Conservation (phyloP, 1,140 invertebrate genomes). For the Colletes latitarsis region DNA sequence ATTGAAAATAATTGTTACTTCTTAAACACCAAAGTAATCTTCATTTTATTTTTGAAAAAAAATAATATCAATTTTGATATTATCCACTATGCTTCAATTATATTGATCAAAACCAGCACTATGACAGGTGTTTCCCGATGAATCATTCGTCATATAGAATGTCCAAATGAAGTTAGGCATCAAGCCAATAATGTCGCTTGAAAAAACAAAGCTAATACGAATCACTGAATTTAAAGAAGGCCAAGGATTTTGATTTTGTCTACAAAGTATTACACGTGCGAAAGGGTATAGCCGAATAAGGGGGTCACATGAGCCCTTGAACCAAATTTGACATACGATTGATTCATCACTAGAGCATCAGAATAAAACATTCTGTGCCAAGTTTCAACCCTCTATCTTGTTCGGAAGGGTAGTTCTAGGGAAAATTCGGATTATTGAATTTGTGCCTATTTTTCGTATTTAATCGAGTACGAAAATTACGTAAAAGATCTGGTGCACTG, state of each 20-base stretch:
- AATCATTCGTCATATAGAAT: slow-evolving; percentile 10
- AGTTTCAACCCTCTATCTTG: too few species aligned
- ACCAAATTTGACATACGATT: too few species aligned
- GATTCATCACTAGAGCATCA: too few species aligned
- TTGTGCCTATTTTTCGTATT: too few species aligned
- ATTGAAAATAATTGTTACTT: neutral
- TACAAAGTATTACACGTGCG: neutral
- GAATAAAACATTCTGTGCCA: too few species aligned
- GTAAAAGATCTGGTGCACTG: too few species aligned
- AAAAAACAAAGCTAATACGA: slow-evolving; percentile 17
- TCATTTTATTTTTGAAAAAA: neutral
- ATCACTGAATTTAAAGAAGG: slow-evolving; percentile 17
- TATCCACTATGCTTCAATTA: neutral
- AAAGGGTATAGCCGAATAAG: neutral
- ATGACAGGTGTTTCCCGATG: neutral
- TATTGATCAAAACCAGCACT: neutral
- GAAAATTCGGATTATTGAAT: too few species aligned
- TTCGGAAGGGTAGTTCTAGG: too few species aligned
- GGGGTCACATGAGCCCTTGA: too few species aligned
- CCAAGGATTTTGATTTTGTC: neutral
- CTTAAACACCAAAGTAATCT: slow-evolving; percentile 17
- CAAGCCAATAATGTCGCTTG: neutral
- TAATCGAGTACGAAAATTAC: too few species aligned
- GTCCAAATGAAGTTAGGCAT: neutral
- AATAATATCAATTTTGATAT: too few species aligned